Conservation (phyloP, 1,140 invertebrate species). For the Macrosteles quadrilineatus region DNA sequence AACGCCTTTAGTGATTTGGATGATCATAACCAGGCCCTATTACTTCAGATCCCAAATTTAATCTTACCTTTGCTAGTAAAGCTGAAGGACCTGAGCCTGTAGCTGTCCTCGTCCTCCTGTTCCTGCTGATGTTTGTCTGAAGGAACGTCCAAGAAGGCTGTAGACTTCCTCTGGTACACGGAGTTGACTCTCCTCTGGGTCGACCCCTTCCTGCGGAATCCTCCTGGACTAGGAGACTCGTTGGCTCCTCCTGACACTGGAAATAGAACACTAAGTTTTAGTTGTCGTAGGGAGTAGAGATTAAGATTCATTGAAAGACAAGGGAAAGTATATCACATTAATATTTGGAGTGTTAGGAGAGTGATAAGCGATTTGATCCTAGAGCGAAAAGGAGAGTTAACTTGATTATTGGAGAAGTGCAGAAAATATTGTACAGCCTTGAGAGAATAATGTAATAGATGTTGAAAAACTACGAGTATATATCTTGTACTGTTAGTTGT, state of each 20-base stretch:
- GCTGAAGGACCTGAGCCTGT: conserved; percentile 84
- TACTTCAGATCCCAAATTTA: no score
- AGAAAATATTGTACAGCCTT: no score
- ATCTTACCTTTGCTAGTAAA: conserved; percentile 78
- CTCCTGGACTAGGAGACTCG: conserved; percentile 28
- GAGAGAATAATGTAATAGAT: no score
- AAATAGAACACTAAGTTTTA: neutral
- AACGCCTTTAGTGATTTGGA: no score
- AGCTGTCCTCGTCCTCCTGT: conserved; percentile 78
- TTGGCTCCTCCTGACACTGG: neutral
- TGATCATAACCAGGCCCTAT: no score
- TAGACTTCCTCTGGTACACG: conserved; percentile 60
- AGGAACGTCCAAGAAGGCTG: conserved; percentile 81
- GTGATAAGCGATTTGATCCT: neutral
- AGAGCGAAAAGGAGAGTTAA: no score
- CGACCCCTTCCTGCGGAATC: conserved; percentile 38
- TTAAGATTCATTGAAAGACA: neutral
- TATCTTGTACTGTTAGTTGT: no score
- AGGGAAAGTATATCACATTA: neutral
- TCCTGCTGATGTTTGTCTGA: conserved; percentile 49
- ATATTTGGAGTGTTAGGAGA: neutral
- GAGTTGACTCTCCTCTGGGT: conserved; percentile 35
- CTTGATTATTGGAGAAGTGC: no score
- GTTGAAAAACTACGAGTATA: no score
- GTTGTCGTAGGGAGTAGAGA: neutral